phyloP scores from a whole-genome alignment of 2,888 invertebrate species.

The Andrena minutula region DNA sequence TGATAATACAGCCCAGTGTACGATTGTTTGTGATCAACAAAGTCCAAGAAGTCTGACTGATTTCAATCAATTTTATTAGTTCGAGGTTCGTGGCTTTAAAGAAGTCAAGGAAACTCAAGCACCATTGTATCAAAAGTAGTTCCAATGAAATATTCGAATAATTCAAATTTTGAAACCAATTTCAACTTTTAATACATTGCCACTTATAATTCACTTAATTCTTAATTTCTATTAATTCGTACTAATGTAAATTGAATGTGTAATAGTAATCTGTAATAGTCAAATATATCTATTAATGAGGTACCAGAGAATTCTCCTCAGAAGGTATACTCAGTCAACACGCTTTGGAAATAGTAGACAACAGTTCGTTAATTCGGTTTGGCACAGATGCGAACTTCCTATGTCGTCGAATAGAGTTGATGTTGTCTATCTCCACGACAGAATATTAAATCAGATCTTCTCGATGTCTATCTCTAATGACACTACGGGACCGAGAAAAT shows the following conservation, averaged over 20 bases:
- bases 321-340: conserved; percentile 11
- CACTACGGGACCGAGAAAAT: neutral
- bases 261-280: neutral
- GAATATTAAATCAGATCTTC: no score
- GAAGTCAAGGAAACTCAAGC: no score
- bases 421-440: conserved; percentile 19
- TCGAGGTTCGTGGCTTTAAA: no score
- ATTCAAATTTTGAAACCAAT: no score
- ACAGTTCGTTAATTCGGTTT: conserved; percentile 40
- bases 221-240: no score
- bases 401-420: conserved; percentile 58
- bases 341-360: conserved; percentile 13
- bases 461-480: no score
- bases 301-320: neutral
- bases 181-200: no score
- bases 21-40: no score
- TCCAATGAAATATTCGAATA: no score
- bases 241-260: no score
- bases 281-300: conserved; percentile 24
- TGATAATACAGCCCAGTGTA: neutral
- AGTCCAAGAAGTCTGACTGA: neutral
- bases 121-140: no score
- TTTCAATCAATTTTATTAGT: neutral
- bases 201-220: no score
- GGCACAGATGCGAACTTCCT: conserved; percentile 68